Conservation (phyloP, 2,888 invertebrate genomes). For the Carterocephalus palaemon region DNA sequence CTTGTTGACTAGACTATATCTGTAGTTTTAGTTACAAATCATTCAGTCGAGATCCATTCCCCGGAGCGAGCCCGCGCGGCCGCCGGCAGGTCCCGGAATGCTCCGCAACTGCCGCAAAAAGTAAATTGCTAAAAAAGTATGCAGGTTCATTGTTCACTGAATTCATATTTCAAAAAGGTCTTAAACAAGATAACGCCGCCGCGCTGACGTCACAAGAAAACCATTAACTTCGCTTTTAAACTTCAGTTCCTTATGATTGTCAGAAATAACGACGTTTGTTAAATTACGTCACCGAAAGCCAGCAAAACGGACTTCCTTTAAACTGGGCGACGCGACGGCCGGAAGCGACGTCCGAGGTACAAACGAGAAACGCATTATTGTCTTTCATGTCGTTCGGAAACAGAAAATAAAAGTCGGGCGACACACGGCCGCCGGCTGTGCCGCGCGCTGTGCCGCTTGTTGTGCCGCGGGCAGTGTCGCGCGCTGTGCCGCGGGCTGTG, state of each 20-base stretch:
- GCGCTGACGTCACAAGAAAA: conserved; percentile 1
- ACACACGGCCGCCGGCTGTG: conserved; percentile 16
- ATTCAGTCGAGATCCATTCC: no score
- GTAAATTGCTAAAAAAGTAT: no score
- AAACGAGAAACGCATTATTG: conserved; percentile 25
- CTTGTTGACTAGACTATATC: no score
- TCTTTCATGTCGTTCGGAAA: conserved; percentile 22
- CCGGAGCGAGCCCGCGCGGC: no score
- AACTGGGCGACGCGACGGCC: conserved; percentile 22
- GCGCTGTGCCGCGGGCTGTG: no score
- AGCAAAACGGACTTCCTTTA: conserved; percentile 23
- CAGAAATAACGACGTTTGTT: conserved; percentile 16
- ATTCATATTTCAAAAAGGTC: no score
- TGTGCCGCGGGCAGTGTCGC: no score
- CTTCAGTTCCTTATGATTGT: conserved; percentile 10
- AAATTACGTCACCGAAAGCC: conserved; percentile 21
- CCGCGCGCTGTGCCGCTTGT: no score
- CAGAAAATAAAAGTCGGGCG: conserved; percentile 25
- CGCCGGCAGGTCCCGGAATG: no score
- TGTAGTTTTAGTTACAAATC: no score
- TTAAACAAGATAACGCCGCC: neutral
- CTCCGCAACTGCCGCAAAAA: neutral
- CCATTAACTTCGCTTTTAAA: conserved; percentile 18
- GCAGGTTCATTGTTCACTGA: no score
- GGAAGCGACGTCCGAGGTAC: conserved; percentile 24